Conservation (phyloP, 2,888 invertebrate species). For the Conops quadrifasciatus region DNA sequence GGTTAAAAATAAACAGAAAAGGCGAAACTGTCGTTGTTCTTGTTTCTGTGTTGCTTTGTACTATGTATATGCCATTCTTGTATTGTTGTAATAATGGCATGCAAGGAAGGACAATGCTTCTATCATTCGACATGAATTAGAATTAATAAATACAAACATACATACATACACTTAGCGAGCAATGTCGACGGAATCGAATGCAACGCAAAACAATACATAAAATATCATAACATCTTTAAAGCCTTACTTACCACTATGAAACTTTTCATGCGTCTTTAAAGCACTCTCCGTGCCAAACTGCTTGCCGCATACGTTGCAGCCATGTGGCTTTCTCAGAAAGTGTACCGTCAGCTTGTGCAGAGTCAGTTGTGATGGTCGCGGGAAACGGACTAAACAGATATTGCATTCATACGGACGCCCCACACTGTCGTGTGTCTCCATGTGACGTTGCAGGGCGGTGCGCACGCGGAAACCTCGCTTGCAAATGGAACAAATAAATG, state of each 20-base stretch:
- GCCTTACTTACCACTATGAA: conserved; percentile 56
- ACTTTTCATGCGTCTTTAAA: conserved; percentile 57
- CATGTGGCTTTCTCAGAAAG: conserved; percentile 56
- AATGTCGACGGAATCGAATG: too few relatives aligned
- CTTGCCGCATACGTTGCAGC: conserved; percentile 58
- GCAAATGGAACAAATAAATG: conserved; percentile 56
- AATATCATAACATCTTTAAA: conserved; percentile 38
- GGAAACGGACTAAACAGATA: conserved; percentile 55
- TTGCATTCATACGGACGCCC: conserved; percentile 59
- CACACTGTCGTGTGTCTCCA: conserved; percentile 59
- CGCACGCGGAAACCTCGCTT: conserved; percentile 59
- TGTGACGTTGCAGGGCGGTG: conserved; percentile 58
- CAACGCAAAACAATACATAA: conserved; percentile 14
- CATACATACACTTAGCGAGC: conserved; percentile 7
- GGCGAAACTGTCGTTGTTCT: too few relatives aligned
- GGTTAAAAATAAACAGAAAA: too few relatives aligned
- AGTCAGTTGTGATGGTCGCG: conserved; percentile 57
- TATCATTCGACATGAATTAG: too few relatives aligned
- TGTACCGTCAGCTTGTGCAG: conserved; percentile 60
- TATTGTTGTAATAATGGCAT: too few relatives aligned
- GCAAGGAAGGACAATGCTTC: too few relatives aligned
- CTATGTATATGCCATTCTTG: too few relatives aligned
- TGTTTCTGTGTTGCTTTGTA: too few relatives aligned
- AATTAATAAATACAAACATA: too few relatives aligned
- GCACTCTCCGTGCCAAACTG: conserved; percentile 61